Evolutionary conservation across 2,888 invertebrate species (phyloP), one percentile per base, ranked within the genome.

Genomic region (Habrosyne pyritoides): DNA sequence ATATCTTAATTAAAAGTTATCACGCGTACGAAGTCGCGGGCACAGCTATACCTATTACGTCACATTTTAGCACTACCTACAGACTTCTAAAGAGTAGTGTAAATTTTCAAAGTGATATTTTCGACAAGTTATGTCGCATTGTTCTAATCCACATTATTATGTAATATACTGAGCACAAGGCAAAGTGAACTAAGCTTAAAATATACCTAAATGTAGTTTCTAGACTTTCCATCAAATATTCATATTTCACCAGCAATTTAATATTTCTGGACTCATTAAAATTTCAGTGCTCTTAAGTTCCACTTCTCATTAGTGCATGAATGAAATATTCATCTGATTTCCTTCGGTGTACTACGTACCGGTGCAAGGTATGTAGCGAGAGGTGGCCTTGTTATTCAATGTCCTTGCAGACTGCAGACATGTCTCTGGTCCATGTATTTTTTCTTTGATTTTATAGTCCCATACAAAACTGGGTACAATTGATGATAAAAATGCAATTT

Each of bases 341-440:
- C 33, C 47, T 59, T 42, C 26, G 46, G 21, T 57, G 52, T 30
- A 42, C 24, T 52, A 36, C 47, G 47, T 18, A 46, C 48, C 52
- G 33, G 28, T 52, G 12, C 8, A 18, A 42, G 42, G 42, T 42
- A 42, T 22, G 49, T 28, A 56, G 60, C 59, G 66, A 73, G 64
- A 58, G 66, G 66, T 57, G 55, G 59, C 59, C 67, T 63, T 61
- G 65, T 63, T 60, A 52, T 52, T 57, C 54, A 56, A 53, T 62
- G 76, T 75, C 77, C 76, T 75, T 77, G 72, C 55, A 47, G 28
- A 59, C 57, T 66, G 66, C 64, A 54, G 60, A 12, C 30, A 30
- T 33, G 33, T 58, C 61, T 49, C 53, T 59, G 59, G 63, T 62
- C 33, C n/a, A 8, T 64, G 57, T 56, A 52, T 12, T 10, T 52